phyloP scores from a whole-genome alignment of 2,888 invertebrate genomes.

The Sicus ferrugineus region DNA sequence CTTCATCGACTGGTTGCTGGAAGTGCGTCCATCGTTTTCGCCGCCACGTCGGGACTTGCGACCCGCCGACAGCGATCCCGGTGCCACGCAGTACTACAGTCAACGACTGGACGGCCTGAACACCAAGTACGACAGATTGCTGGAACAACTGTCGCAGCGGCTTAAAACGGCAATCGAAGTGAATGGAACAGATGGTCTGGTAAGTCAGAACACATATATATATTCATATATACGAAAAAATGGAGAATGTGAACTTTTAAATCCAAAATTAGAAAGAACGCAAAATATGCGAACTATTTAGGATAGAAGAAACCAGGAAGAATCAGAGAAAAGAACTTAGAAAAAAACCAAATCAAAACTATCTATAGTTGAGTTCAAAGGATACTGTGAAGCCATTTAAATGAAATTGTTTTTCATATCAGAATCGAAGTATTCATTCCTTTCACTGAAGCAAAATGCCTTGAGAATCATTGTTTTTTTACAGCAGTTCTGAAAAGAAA shows the following conservation, averaged over 20 bases:
- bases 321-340: too few relatives aligned
- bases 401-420: too few relatives aligned
- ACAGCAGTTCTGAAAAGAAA: too few relatives aligned
- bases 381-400: too few relatives aligned
- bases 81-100: constrained; percentile 63
- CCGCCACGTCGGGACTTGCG: constrained; percentile 63
- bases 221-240: constrained; percentile 4
- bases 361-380: too few relatives aligned
- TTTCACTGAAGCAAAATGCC: too few relatives aligned
- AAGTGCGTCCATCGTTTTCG: constrained; percentile 64
- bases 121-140: constrained; percentile 63
- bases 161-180: constrained; percentile 65
- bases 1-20: constrained; percentile 64
- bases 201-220: constrained; percentile 52
- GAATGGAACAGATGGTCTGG: constrained; percentile 65
- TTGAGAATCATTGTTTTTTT: too few relatives aligned
- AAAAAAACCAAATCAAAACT: too few relatives aligned
- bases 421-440: too few relatives aligned
- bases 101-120: constrained; percentile 63
- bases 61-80: constrained; percentile 62
- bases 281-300: too few relatives aligned
- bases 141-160: constrained; percentile 63
- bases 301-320: neutral
- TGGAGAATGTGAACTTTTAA: neutral
- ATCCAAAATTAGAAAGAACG: too few relatives aligned